Base-by-base conservation (phyloP, 2,888 invertebrate genomes). In the Synergus laeviventris region DNA sequence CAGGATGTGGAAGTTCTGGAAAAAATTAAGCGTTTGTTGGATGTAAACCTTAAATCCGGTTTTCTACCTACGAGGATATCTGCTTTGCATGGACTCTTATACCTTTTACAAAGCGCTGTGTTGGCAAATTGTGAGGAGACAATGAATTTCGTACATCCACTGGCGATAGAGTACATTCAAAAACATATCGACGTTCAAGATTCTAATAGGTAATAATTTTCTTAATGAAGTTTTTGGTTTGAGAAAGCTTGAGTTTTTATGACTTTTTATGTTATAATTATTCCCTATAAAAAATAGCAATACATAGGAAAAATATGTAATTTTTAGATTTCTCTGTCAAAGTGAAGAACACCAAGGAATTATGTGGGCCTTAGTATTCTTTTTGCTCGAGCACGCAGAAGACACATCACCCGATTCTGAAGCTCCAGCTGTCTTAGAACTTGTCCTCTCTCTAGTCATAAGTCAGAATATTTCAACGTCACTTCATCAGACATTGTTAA, bases 351-450 rank as follows among this genome's bases (percentile, higher is more conserved):
- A 96, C 87, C 93, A 93, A 75, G 91, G 95, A 82, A 91, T 94
- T 73, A 93, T 96, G 87, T 96, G 96, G 95, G 93, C 95, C 39
- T 90, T 95, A 73, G 94, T 94, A 73, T 96, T 96, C 91, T 95
- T 94, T 90, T 91, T 96, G 78, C 92, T 96, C 85, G 96, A 96
- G 91, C 94, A 94, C 87, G 92, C 95, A 49, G 94, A 94, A 81
- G 94, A 95, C 86, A 92, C 92, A 75, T 93, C 93, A 81, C 91
- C 93, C 74, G 94, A 94, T 81, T 91, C 92, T 62, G 93, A 93
- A 90, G 91, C 93, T 76, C 91, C 92, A 24, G 93, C 92, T 76
- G 92, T 94, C 62, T 90, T 94, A 81, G 93, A 93, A 85, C 90
- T 93, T 66, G 94, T 93, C 39, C 92, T 93, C 83, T 91, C 91